Evolutionary conservation across 2,888 invertebrate species (phyloP), one percentile per base, ranked within the genome.

Genomic region (Odontomyia ornata): DNA sequence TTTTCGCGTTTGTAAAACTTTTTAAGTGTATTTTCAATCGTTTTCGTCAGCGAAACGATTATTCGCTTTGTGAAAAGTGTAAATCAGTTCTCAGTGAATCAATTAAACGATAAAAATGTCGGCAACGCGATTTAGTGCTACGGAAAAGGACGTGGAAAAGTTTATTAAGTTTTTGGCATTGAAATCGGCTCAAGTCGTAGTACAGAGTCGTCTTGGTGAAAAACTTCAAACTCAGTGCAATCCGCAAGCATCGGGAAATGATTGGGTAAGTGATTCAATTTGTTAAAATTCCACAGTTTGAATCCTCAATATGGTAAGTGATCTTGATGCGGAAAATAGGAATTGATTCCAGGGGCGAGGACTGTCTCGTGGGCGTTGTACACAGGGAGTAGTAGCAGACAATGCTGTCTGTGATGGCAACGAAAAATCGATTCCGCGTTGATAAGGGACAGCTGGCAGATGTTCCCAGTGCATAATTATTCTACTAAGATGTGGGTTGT

Each of bases 101-200:
- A 52, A 52, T 4, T 15, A 52, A 36, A 7, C 18, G 27, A 18
- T n/a, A 1, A 77, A 80, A 81, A 86, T 86, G 85, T 86, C 85
- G 79, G 80, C 84, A 75, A 84, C 83, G 81, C 84, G 85, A 62
- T 80, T 84, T 60, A 78, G 77, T 77, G 84, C 84, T 83, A 93
- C 93, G 81, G 91, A 91, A 84, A 93, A 92, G 83, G 96, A 96
- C 84, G 88, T 97, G 85, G 95, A 95, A 83, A 96, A 95, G 86
- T 97, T 95, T 85, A 93, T 94, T 0, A 96, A 95, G 88, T 94
- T 95, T 86, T 89, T 97, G 81, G 93, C 94, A 15, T 88, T 95
- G 77, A 97, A 97, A 88, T 91, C 95, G 75, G 93, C 94, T 43
- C 97, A 97, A 88, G 93, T 97, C 71, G 95, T 98, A 75, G 95